phyloP scores from a whole-genome alignment of 2,888 invertebrate species.

The Zygaena filipendulae region DNA sequence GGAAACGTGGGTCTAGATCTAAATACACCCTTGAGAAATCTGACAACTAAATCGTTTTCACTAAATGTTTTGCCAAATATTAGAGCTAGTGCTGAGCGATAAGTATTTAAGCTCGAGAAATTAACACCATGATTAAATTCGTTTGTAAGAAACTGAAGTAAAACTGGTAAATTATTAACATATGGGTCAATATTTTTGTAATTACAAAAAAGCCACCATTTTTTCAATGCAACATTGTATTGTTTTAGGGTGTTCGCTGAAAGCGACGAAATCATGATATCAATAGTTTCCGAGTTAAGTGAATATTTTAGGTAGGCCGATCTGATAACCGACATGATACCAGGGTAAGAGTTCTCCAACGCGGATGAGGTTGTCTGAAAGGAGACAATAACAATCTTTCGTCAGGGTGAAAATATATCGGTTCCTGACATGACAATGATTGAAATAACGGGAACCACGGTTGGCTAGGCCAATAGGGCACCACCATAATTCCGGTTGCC shows the following conservation, averaged over 20 bases:
- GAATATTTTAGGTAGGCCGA: conserved; percentile 3
- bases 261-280: conserved; percentile 10
- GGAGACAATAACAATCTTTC: conserved; percentile 5
- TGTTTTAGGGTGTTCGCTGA: conserved; percentile 9
- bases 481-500: conserved; percentile 16
- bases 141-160: conserved; percentile 3
- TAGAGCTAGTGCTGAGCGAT: conserved; percentile 11
- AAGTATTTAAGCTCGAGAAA: conserved; percentile 10
- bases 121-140: conserved; percentile 8
- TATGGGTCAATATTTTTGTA: not conserved
- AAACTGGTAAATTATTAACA: not conserved
- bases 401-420: conserved; percentile 6
- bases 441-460: conserved; percentile 17
- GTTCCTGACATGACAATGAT: conserved; percentile 6
- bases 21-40: conserved; percentile 12
- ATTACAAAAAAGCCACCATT: conserved; percentile 4
- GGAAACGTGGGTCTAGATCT: conserved; percentile 15
- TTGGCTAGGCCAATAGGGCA: conserved; percentile 18
- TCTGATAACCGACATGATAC: conserved; percentile 11
- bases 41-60: conserved; percentile 1
- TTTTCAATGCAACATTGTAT: conserved; percentile 6
- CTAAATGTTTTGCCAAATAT: conserved; percentile 6
- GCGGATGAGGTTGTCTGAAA: conserved; percentile 6
- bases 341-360: conserved; percentile 7
- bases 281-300: conserved; percentile 1